Evolutionary conservation across 2,888 invertebrate genomes (phyloP).

Genomic region (Dicyrtomina minuta): DNA sequence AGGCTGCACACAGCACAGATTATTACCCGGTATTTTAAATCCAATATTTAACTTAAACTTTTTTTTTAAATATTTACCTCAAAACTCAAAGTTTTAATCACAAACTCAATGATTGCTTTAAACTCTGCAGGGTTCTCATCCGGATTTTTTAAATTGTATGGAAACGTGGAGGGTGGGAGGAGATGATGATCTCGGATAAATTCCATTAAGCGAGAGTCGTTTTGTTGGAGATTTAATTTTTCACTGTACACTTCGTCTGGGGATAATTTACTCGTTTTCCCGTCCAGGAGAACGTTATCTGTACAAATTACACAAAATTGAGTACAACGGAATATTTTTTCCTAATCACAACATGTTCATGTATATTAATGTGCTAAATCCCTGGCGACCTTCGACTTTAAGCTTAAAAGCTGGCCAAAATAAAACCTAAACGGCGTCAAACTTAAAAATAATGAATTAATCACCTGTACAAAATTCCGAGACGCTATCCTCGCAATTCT

Average conservation of each 20-base stretch:
- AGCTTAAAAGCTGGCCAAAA: not conserved
- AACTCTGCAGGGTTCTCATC: not conserved
- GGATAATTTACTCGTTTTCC: not conserved
- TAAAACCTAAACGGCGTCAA: not conserved
- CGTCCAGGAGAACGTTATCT: constrained; percentile 16
- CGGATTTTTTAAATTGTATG: not conserved
- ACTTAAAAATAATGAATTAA: not conserved
- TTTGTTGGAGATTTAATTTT: not conserved
- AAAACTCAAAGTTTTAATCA: not conserved
- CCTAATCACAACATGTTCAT: not conserved
- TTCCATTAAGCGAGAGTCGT: constrained; percentile 8
- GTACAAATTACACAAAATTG: not conserved
- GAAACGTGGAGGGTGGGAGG: not conserved
- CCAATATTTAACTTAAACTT: not conserved
- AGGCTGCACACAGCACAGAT: no score
- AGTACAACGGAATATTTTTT: not conserved
- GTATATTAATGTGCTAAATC: not conserved
- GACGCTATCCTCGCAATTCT: not conserved
- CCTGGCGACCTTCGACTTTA: no score
- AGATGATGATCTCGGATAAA: constrained; percentile 4
- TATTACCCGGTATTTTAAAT: not conserved
- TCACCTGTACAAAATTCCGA: constrained; percentile 7
- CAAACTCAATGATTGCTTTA: constrained; percentile 12
- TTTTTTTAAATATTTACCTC: constrained; percentile 9
- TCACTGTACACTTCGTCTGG: not conserved